Conservation (phyloP, 1,140 invertebrate genomes). For the Microvelia longipes region DNA sequence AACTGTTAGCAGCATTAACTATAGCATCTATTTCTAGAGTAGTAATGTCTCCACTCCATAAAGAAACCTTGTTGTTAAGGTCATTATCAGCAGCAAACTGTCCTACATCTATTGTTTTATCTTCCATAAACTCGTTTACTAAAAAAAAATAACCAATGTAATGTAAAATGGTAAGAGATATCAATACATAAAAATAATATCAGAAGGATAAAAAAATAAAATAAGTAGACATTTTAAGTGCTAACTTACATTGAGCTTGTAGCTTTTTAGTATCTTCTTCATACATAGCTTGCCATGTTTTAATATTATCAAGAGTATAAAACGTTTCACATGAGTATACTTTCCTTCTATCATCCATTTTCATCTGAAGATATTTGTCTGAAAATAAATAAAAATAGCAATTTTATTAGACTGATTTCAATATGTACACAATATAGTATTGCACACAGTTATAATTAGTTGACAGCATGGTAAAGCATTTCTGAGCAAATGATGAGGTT, state of each 20-base stretch:
- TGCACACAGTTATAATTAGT: no score
- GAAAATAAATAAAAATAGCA: not conserved
- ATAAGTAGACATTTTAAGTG: not conserved
- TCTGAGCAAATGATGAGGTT: no score
- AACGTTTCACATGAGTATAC: conserved; percentile 34
- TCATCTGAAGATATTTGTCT: conserved; percentile 39
- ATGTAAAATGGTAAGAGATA: not conserved
- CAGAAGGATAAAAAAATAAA: not conserved
- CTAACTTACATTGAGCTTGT: conserved; percentile 10
- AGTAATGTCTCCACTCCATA: conserved; percentile 74
- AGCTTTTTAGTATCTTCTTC: conserved; percentile 19
- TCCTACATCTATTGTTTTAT: conserved; percentile 28
- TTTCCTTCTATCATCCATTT: conserved; percentile 37
- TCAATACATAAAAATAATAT: not conserved
- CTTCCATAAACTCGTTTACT: not conserved
- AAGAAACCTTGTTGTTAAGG: conserved; percentile 44
- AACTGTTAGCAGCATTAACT: conserved; percentile 79
- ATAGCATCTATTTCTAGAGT: conserved; percentile 74
- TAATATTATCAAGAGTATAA: conserved; percentile 35
- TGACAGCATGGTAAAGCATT: no score
- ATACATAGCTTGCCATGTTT: conserved; percentile 41
- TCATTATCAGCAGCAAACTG: conserved; percentile 25
- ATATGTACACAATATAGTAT: no score
- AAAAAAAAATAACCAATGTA: not conserved
- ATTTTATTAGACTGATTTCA: no score